A percentile compares a stretch with the other conserved stretches of the same genome.
These are phyloP conservation scores for Drosophila chauvacae DNA, from an alignment of 1,140 invertebrate genomes.

Conservation along the genomic window DNA sequence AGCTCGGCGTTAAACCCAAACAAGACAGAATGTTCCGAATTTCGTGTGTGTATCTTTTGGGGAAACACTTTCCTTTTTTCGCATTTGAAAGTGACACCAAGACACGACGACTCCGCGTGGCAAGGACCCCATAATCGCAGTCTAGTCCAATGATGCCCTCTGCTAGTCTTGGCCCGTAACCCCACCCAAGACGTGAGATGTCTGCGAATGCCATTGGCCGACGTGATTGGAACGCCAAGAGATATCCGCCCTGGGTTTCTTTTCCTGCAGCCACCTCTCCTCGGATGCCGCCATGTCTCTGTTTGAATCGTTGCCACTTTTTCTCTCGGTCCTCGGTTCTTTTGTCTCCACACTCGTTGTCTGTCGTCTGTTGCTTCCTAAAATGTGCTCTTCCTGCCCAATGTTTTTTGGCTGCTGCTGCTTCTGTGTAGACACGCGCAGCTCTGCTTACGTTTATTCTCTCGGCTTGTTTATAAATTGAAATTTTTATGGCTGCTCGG, in stretches of 20 bases:
- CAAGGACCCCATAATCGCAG: conserved; percentile 52
- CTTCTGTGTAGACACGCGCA: conserved; percentile 50
- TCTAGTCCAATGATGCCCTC: conserved; percentile 16
- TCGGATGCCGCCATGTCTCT: conserved; percentile 5
- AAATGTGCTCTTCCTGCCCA: conserved; percentile 49
- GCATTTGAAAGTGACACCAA: conserved; percentile 26
- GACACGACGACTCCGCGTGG: conserved; percentile 22
- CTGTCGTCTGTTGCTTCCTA: conserved; percentile 25
- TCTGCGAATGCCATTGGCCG: conserved; percentile 52
- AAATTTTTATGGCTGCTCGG: conserved; percentile 58
- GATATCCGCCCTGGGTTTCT: conserved; percentile 52
- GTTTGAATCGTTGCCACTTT: conserved; percentile 44
- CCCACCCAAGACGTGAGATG: conserved; percentile 50
- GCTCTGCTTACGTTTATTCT: conserved; percentile 58
- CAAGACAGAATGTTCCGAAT: not conserved
- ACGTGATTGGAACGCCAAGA: conserved; percentile 74
- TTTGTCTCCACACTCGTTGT: conserved; percentile 54
- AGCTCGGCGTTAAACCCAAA: not conserved
- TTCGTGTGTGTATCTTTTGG: conserved; percentile 9
- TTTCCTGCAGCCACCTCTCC: not conserved
- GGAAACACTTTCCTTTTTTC: conserved; percentile 58
- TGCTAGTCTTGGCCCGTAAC: not conserved
- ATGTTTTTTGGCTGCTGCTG: conserved; percentile 56
- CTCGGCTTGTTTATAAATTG: conserved; percentile 70
- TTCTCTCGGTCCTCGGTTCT: conserved; percentile 49